These are phyloP conservation scores for Mesembrinibis cayennensis DNA, from an alignment of 2,113 vertebrate genomes.

Conservation along the genomic window DNA sequence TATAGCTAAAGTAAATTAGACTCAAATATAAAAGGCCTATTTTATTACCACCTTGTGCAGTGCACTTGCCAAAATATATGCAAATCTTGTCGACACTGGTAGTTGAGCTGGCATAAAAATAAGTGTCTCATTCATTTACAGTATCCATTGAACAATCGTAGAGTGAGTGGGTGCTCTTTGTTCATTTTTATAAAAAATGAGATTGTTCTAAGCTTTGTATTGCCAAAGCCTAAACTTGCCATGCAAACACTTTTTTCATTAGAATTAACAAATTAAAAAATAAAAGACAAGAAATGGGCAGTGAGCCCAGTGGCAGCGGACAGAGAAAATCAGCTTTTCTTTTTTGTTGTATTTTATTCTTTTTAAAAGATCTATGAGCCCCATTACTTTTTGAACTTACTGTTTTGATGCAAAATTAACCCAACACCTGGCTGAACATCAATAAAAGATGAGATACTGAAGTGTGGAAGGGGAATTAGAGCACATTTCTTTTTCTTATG, in stretches of 20 bases:
- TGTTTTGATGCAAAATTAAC: slow-evolving; percentile 17
- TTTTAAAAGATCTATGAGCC: background rate
- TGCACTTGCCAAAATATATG: slow-evolving; percentile 74
- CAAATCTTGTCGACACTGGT: slow-evolving; percentile 72
- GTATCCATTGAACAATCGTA: slow-evolving; percentile 70
- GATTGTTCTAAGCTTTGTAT: slow-evolving; percentile 51
- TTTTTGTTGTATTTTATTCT: background rate
- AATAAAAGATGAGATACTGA: background rate
- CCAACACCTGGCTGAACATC: background rate
- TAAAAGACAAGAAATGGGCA: slow-evolving; percentile 36
- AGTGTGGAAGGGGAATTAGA: background rate
- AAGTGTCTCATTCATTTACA: slow-evolving; percentile 77
- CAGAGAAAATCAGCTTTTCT: slow-evolving; percentile 15
- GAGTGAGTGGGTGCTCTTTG: slow-evolving; percentile 43
- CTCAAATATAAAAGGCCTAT: slow-evolving; percentile 69
- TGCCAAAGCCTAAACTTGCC: slow-evolving; percentile 35
- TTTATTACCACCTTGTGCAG: slow-evolving; percentile 70
- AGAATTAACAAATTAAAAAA: slow-evolving; percentile 50
- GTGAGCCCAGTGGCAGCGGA: background rate
- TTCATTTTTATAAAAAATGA: slow-evolving; percentile 65
- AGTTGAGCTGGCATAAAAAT: slow-evolving; percentile 77
- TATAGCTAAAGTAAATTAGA: slow-evolving; percentile 56
- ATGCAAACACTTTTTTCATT: slow-evolving; percentile 57
- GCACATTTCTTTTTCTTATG: background rate
- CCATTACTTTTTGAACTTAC: background rate